These are phyloP conservation scores for Lipophrys pholis DNA, from an alignment of 2,113 vertebrate species.

Conservation along the genomic window DNA sequence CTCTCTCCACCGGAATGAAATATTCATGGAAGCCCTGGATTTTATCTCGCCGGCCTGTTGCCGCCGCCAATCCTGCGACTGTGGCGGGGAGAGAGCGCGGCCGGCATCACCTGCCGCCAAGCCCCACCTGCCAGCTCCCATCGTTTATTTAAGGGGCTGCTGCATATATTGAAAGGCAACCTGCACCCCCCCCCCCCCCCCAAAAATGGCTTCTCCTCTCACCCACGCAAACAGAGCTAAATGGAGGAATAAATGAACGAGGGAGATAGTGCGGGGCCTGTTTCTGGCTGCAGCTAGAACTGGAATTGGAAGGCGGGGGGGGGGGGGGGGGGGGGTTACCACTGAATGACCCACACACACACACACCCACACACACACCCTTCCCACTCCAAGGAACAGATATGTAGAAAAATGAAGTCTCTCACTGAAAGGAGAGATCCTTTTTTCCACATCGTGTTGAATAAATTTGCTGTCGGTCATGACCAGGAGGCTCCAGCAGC, in stretches of 20 bases:
- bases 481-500: constrained; percentile 13
- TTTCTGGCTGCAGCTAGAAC: constrained; percentile 13
- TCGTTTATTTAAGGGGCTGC: constrained; percentile 13
- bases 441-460: no score
- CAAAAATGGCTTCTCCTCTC: background rate
- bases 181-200: background rate
- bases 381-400: background rate
- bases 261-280: background rate
- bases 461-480: constrained; percentile 1
- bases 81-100: background rate
- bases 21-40: constrained; percentile 69
- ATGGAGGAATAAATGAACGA: background rate
- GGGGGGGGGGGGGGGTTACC: background rate
- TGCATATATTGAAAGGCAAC: background rate
- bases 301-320: constrained; percentile 1
- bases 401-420: constrained; percentile 11
- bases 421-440: background rate
- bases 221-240: constrained; percentile 17
- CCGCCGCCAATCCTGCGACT: constrained; percentile 6
- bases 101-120: background rate
- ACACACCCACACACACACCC: no score
- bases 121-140: constrained; percentile 7
- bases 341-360: background rate
- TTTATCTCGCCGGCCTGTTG: constrained; percentile 43
- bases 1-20: constrained; percentile 62